Percentiles rank a stretch among this genome's conserved stretches.
Conservation (phyloP, 2,113 vertebrate genomes). For the Anhinga anhinga region DNA sequence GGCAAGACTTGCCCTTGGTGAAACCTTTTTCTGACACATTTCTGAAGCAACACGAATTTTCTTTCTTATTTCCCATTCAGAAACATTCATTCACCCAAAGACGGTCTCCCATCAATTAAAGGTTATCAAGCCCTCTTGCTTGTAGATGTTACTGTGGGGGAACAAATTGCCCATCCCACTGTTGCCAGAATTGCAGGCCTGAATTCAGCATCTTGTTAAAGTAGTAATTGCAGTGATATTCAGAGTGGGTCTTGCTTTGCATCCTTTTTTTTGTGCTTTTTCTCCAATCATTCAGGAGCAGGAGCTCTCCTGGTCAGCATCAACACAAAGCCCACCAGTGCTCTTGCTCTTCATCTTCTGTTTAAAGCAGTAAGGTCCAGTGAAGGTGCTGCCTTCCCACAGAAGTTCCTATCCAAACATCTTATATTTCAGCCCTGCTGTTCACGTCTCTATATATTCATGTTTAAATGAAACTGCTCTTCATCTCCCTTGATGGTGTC, state of each 20-base stretch:
- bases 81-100: background rate
- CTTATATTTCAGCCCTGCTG: background rate
- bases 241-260: background rate
- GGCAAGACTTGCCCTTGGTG: no score
- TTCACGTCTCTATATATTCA: background rate
- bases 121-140: background rate
- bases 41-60: background rate
- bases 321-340: background rate
- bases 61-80: background rate
- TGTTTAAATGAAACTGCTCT: constrained; percentile 28
- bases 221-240: background rate
- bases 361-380: background rate
- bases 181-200: background rate
- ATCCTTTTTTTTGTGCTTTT: background rate
- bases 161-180: background rate
- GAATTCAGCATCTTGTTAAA: background rate
- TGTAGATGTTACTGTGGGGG: background rate
- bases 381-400: background rate
- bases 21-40: background rate
- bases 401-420: background rate
- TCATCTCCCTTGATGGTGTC: constrained; percentile 28
- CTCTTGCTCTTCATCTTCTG: background rate
- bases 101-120: background rate
- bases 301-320: background rate
- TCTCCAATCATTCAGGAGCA: background rate